Evolutionary conservation across 2,797 vertebrate genomes (phyloP), one percentile per base, ranked within the genome.

Genomic region (Tinamus major): DNA sequence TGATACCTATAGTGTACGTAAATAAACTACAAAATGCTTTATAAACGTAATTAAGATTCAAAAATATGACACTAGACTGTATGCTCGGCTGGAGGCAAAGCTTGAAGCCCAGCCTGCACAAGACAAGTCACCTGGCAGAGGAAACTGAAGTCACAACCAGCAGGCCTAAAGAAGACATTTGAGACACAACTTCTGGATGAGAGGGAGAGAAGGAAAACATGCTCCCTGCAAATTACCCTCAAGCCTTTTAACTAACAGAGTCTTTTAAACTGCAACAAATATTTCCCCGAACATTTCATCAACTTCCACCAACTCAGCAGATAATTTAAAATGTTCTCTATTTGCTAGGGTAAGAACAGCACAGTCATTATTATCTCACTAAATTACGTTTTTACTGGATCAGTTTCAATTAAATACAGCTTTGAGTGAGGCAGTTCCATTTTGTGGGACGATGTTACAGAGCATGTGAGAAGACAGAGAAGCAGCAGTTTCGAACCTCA

Each of bases 371-470:
- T 82, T 94, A 86, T 82, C 46, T 75, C 26, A 29, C 46, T 96
- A 63, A 92, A 85, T 93, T 56, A 91, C 67, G 29, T 39, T 96
- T 95, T 96, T 93, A 78, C 63, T 46, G 26, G 5, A 89, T 95
- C 53, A 68, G 42, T 95, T 97, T 96, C 89, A 91, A 93, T 97
- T 96, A 92, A 92, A 24, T 41, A 42, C 41, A 76, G 87, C 83
- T 85, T 85, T 79, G 69, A 95, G 80, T 17, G 90, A 80, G 56
- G 83, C 71, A 72, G 80, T 96, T 96, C 62, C 41, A 35, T 94
- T 96, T 92, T 79, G 82, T 13, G 83, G 31, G 79, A 46, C 79
- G 85, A 58, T 42, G 10, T 71, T 94, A 18, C 3, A 1, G 49
- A 84, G 81, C 13, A 3, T 39, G 9, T 29, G 49, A 89, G 81